A percentile compares a stretch with the other conserved stretches of the same genome.
Evolutionary conservation across 2,888 invertebrate genomes (phyloP).

Genomic region (Caenorhabditis plicata): DNA sequence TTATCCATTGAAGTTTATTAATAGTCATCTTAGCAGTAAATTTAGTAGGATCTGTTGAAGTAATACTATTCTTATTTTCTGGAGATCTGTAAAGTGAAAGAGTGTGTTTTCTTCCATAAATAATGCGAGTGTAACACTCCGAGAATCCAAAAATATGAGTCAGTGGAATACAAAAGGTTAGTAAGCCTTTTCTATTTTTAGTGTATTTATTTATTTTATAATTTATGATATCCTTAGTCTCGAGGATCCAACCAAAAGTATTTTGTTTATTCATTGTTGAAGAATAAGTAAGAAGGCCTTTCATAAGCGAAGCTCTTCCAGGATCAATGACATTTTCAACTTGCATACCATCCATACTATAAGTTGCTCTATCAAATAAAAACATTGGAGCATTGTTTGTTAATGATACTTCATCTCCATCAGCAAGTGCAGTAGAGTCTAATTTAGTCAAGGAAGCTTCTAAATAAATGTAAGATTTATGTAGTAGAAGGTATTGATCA

Average conservation of each 20-base stretch:
- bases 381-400: slow-evolving; percentile 44
- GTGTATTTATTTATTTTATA: slow-evolving; percentile 49
- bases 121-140: slow-evolving; percentile 48
- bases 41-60: slow-evolving; percentile 36
- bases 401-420: slow-evolving; percentile 31
- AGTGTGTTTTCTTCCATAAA: slow-evolving; percentile 46
- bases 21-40: slow-evolving; percentile 39
- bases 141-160: slow-evolving; percentile 49
- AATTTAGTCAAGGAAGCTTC: slow-evolving; percentile 32
- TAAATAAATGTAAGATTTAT: slow-evolving; percentile 24
- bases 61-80: slow-evolving; percentile 38
- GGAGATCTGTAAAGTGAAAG: slow-evolving; percentile 46
- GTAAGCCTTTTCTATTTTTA: slow-evolving; percentile 39
- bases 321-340: slow-evolving; percentile 34
- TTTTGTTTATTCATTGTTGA: slow-evolving; percentile 48
- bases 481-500: slow-evolving; percentile 17
- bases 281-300: slow-evolving; percentile 37
- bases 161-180: slow-evolving; percentile 46
- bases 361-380: slow-evolving; percentile 44
- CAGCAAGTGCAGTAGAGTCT: slow-evolving; percentile 17
- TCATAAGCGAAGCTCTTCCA: slow-evolving; percentile 43
- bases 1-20: slow-evolving; percentile 51
- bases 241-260: slow-evolving; percentile 47
- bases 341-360: slow-evolving; percentile 35
- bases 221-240: slow-evolving; percentile 32